Evolutionary conservation across 2,888 invertebrate species (phyloP).

Genomic region (Siphlonurus alternatus): DNA sequence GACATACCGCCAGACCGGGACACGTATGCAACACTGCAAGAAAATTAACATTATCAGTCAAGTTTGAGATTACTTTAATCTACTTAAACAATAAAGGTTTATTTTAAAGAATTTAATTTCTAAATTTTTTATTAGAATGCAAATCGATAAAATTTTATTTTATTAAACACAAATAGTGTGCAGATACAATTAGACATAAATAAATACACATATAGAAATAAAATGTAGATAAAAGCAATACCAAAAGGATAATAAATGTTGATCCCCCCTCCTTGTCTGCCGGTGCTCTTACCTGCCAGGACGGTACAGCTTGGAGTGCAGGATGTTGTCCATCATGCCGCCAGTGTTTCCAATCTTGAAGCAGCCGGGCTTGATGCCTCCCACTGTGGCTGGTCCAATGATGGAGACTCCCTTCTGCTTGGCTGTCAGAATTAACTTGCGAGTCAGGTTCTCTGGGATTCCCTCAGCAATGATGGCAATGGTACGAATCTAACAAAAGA

Average conservation of each 20-base stretch:
- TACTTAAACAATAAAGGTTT: too few relatives aligned
- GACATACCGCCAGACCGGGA: conserved; percentile 99
- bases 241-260: too few relatives aligned
- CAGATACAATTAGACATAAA: too few relatives aligned
- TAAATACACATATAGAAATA: too few relatives aligned
- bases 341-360: conserved; percentile 99
- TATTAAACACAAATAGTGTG: too few relatives aligned
- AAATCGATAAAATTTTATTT: too few relatives aligned
- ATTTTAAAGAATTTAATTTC: too few relatives aligned
- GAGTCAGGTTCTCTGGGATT: conserved; percentile 96
- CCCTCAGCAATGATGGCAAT: conserved; percentile 99
- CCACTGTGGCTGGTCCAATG: conserved; percentile 90
- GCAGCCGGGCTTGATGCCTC: conserved; percentile 96
- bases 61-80: background rate
- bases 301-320: conserved; percentile 91
- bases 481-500: conserved; percentile 53
- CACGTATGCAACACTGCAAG: conserved; percentile 83
- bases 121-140: too few relatives aligned
- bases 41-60: conserved; percentile 4
- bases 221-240: conserved; percentile 8
- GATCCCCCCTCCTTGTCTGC: too few relatives aligned
- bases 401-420: conserved; percentile 70
- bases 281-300: conserved; percentile 63
- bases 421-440: conserved; percentile 75
- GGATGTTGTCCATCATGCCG: conserved; percentile 98